Base-by-base conservation (phyloP, 2,797 vertebrate species). In the Natrix natrix region DNA sequence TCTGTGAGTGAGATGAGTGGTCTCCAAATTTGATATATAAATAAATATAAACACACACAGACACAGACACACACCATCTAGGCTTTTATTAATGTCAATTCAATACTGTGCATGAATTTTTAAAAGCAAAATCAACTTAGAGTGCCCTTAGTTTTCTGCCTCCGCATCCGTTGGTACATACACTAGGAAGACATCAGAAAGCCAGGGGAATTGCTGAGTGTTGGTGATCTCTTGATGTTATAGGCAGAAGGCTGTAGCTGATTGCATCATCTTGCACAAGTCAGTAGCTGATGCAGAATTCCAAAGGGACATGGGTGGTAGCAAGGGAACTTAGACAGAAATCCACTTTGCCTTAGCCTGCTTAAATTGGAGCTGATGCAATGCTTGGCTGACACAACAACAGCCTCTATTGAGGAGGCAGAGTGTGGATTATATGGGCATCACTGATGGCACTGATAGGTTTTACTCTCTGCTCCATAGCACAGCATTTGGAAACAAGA, bases 101-200 rank as follows among this genome's bases (percentile, higher is more conserved):
- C 11, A 89, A 32, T 20, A 20, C 22, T 86, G 8, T 61, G 10
- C 22, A 60, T 52, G 43, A 37, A n/a, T 37, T 48, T 92, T 90
- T 60, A 55, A 61, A 95, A 94, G 90, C 60, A 91, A 93, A 90
- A 74, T 88, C 90, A 91, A 88, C 86, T 66, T 92, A 87, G 54
- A 88, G 22, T 88, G 87, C 48, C 59, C 54, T 74, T 55, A 69
- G 14, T 88, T 56, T 66, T 37, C 22, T 55, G 24, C 26, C 57
- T 91, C 48, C 32, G n/a, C 57, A 32, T 57, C 59, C 63, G 20
- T 37, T 55, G 32, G 14, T 17, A 55, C 86, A 87, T 56, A 17
- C 13, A 24, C 28, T 52, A 24, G 43, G 54, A 20, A 87, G 7
- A 52, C 5, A 54, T 32, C 26, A 87, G 61, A 91, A 91, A 63